phyloP scores from a whole-genome alignment of 2,113 vertebrate genomes.

The Cranoglanis bouderius region DNA sequence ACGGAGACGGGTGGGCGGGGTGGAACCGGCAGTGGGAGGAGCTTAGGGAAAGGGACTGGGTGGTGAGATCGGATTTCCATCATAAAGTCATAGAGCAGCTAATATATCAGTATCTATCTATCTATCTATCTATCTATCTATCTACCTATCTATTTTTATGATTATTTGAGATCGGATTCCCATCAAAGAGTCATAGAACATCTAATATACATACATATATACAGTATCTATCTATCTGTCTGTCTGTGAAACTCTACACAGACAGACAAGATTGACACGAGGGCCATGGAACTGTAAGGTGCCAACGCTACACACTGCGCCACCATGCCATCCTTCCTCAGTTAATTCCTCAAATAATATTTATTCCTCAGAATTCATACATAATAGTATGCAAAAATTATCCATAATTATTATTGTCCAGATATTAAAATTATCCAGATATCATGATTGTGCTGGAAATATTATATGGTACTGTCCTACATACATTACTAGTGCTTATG shows the following conservation, averaged over 20 bases:
- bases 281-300: background rate
- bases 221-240: too few relatives aligned
- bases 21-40: slow-evolving; percentile 45
- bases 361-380: background rate
- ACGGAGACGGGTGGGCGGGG: slow-evolving; percentile 45
- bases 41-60: background rate
- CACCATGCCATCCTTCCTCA: background rate
- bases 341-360: background rate
- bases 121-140: too few relatives aligned
- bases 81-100: background rate
- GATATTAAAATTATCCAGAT: background rate
- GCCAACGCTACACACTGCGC: background rate
- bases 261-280: background rate
- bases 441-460: background rate
- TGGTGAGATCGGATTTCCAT: background rate
- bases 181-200: too few relatives aligned
- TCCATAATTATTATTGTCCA: background rate
- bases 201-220: too few relatives aligned
- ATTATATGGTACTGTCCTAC: background rate
- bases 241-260: background rate
- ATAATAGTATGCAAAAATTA: background rate
- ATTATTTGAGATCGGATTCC: too few relatives aligned
- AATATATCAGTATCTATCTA: too few relatives aligned
- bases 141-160: too few relatives aligned
- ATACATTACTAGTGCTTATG: background rate